Conservation (phyloP, 2,113 vertebrate species). For the Amphiprion percula region DNA sequence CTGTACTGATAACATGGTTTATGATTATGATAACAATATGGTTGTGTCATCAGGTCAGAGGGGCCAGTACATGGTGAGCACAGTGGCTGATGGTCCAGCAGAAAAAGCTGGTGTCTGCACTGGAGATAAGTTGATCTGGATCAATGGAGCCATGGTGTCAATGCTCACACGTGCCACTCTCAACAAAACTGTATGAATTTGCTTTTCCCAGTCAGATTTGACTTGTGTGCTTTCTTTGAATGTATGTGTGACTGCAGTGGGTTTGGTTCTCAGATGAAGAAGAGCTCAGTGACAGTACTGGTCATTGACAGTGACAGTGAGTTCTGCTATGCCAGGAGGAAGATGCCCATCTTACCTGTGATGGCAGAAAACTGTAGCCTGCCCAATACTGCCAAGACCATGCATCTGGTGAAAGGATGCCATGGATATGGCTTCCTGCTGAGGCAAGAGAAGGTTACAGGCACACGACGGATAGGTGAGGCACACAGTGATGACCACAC, state of each 20-base stretch:
- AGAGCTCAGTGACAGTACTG: slow-evolving; percentile 88
- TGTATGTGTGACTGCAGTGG: not conserved
- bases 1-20: not conserved
- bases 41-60: slow-evolving; percentile 82
- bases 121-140: slow-evolving; percentile 90
- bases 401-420: slow-evolving; percentile 86
- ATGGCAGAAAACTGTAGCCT: slow-evolving; percentile 86
- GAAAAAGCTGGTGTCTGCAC: slow-evolving; percentile 87
- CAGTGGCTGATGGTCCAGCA: slow-evolving; percentile 85
- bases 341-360: slow-evolving; percentile 84
- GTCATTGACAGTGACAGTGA: slow-evolving; percentile 88
- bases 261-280: slow-evolving; percentile 84
- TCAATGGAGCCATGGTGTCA: slow-evolving; percentile 87
- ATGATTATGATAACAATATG: not conserved
- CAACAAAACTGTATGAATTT: slow-evolving; percentile 83
- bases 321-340: slow-evolving; percentile 82
- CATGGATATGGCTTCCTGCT: slow-evolving; percentile 93
- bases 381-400: slow-evolving; percentile 85
- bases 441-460: slow-evolving; percentile 86
- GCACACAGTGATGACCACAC: not conserved
- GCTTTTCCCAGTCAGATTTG: not conserved
- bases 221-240: not conserved
- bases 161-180: slow-evolving; percentile 80
- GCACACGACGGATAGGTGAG: slow-evolving; percentile 80
- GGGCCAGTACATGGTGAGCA: slow-evolving; percentile 85